A percentile compares a stretch with the other conserved stretches of the same genome.
These are phyloP conservation scores for Helicoverpa assulta DNA, from an alignment of 2,888 invertebrate genomes.

Conservation along the genomic window DNA sequence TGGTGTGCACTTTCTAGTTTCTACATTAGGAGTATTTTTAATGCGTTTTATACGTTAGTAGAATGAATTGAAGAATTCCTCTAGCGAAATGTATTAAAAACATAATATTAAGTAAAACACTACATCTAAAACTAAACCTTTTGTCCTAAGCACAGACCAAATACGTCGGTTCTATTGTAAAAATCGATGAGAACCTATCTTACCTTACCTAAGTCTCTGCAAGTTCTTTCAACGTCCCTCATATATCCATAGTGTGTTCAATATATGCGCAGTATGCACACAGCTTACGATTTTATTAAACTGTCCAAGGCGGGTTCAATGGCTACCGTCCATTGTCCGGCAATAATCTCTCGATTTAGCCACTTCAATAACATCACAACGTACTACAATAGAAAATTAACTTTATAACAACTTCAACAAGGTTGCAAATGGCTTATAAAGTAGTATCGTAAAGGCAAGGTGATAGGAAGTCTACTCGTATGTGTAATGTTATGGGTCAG, in stretches of 20 bases:
- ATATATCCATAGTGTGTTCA: background rate
- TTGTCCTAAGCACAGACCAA: slow-evolving; percentile 17
- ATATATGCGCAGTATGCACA: slow-evolving; percentile 23
- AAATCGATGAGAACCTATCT: background rate
- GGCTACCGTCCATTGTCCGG: slow-evolving; percentile 62
- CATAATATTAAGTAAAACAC: no score
- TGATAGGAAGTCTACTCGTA: slow-evolving; percentile 53
- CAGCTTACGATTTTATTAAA: slow-evolving; percentile 39
- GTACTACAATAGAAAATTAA: slow-evolving; percentile 10
- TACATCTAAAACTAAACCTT: slow-evolving; percentile 27
- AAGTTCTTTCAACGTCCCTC: slow-evolving; percentile 7
- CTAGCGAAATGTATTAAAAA: no score
- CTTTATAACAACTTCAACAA: slow-evolving; percentile 11
- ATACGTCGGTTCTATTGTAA: background rate
- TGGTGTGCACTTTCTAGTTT: slow-evolving; percentile 37
- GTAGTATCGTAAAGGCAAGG: slow-evolving; percentile 51
- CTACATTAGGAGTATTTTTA: background rate
- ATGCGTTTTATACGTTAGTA: no score
- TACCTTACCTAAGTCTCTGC: background rate
- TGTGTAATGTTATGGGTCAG: slow-evolving; percentile 58
- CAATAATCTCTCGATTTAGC: slow-evolving; percentile 66
- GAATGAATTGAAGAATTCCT: no score
- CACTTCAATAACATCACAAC: slow-evolving; percentile 59
- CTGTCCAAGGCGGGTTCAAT: slow-evolving; percentile 58
- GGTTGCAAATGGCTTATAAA: slow-evolving; percentile 15